Conservation (phyloP, 2,113 vertebrate genomes). For the Halcyon senegalensis region DNA sequence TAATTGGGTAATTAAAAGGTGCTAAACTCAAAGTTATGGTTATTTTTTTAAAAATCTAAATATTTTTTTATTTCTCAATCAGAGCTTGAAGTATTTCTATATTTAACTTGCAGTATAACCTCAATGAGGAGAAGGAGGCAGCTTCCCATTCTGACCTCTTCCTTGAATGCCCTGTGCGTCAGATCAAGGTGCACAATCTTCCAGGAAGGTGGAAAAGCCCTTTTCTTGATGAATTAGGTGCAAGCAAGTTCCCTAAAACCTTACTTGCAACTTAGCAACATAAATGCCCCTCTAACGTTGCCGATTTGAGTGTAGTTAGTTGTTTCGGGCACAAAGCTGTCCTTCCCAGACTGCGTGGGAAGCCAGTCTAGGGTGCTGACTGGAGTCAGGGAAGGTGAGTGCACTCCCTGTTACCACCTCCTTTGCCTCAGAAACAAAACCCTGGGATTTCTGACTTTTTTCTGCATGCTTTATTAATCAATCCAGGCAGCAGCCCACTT, state of each 20-base stretch:
- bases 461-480: neutral
- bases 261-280: neutral
- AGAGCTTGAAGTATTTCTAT: neutral
- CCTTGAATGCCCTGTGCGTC: neutral
- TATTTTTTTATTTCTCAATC: neutral
- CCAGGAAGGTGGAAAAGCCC: neutral
- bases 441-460: neutral
- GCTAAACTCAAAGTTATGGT: neutral
- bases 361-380: fast-evolving
- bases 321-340: neutral
- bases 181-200: neutral
- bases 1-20: neutral
- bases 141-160: neutral
- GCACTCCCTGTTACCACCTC: neutral
- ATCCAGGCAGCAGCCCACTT: neutral
- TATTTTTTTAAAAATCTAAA: neutral
- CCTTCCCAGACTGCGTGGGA: neutral
- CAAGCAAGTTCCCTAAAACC: neutral
- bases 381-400: neutral
- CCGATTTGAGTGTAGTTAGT: neutral
- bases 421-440: neutral
- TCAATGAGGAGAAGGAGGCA: neutral
- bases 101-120: neutral
- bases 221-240: neutral
- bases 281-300: neutral